Conservation (phyloP, 2,888 invertebrate species). For the Chironomus riparius region DNA sequence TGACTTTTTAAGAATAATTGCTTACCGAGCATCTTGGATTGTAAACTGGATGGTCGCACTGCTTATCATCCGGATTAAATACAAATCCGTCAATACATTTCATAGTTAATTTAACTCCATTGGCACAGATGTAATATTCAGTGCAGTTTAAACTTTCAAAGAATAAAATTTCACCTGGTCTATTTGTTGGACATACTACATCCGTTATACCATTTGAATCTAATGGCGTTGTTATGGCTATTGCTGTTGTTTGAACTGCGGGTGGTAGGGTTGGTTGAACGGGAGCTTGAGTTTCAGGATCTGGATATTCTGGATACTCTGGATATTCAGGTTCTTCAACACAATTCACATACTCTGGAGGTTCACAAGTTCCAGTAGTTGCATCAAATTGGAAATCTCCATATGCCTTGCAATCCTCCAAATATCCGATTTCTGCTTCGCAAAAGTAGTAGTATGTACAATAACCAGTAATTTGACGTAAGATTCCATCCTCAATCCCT, state of each 20-base stretch:
- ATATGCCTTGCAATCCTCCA: neutral
- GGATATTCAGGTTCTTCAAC: neutral
- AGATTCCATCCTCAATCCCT: neutral
- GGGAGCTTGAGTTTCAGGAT: neutral
- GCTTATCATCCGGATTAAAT: neutral
- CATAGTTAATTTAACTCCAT: constrained; percentile 3
- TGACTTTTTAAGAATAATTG: neutral
- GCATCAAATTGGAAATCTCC: neutral
- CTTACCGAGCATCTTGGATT: constrained; percentile 20
- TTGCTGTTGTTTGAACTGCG: neutral
- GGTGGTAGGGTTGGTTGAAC: neutral
- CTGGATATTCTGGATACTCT: neutral
- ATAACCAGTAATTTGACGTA: neutral
- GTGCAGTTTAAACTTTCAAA: constrained; percentile 13
- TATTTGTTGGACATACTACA: constrained; percentile 12
- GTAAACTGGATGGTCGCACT: constrained; percentile 19
- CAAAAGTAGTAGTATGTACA: neutral
- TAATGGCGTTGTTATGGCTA: neutral
- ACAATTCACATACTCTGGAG: neutral
- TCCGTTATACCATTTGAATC: neutral
- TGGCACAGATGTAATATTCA: constrained; percentile 17
- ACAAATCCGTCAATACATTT: constrained; percentile 10
- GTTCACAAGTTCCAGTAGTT: neutral
- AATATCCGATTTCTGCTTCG: neutral
- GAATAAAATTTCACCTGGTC: constrained; percentile 14